These are phyloP conservation scores for Nesogale talazaci DNA, from an alignment of 2,113 vertebrate species.

Conservation along the genomic window DNA sequence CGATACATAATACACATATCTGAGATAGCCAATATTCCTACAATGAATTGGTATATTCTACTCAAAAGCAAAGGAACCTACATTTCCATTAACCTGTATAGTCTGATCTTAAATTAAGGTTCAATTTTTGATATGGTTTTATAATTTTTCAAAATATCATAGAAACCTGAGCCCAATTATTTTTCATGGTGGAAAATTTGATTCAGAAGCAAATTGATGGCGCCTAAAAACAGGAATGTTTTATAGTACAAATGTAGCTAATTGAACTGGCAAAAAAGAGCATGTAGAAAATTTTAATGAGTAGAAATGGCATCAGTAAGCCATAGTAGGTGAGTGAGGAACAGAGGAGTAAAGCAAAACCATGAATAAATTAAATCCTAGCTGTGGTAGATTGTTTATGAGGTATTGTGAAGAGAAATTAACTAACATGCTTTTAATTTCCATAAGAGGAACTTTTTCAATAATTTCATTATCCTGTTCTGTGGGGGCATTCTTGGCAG, in stretches of 20 bases:
- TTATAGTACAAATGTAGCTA: no score
- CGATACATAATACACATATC: no score
- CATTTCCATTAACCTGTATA: constrained; percentile 60
- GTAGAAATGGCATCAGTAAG: no score
- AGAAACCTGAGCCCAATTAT: constrained; percentile 18
- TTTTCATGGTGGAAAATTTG: background rate
- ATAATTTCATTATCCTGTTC: background rate
- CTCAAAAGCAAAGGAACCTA: constrained; percentile 35
- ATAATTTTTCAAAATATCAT: constrained; percentile 30
- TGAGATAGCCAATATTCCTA: constrained; percentile 23
- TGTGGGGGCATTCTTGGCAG: no score
- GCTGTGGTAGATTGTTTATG: background rate
- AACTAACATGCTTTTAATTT: background rate
- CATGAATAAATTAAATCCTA: background rate
- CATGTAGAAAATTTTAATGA: no score
- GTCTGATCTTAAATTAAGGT: constrained; percentile 21
- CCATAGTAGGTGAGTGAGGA: no score
- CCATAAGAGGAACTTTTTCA: background rate
- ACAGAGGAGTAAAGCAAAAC: background rate
- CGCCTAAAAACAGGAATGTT: no score
- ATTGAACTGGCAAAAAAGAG: no score
- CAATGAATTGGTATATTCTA: constrained; percentile 18
- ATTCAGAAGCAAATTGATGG: no score
- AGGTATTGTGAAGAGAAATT: background rate
- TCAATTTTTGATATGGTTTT: constrained; percentile 51